phyloP scores from a whole-genome alignment of 1,140 invertebrate species.

The Teleogryllus occipitalis region DNA sequence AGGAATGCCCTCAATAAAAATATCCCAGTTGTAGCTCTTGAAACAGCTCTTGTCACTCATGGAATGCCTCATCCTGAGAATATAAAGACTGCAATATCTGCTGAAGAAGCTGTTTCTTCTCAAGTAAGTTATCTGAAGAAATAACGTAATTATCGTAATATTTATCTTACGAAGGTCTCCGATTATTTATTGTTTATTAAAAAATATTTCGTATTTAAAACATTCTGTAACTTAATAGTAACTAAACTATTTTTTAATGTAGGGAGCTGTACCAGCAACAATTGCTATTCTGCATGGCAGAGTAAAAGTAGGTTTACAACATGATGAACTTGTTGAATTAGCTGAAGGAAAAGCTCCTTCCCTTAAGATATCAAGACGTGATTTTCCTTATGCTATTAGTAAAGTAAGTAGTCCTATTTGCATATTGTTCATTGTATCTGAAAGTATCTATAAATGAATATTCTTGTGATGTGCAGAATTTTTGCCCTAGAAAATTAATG shows the following conservation, averaged over 20 bases:
- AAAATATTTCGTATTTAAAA: not conserved
- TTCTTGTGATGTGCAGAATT: not conserved
- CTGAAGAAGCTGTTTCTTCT: constrained; percentile 68
- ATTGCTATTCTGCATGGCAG: constrained; percentile 80
- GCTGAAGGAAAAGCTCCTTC: constrained; percentile 41
- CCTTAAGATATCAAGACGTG: constrained; percentile 77
- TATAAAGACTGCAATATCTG: constrained; percentile 69
- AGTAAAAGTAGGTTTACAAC: constrained; percentile 69
- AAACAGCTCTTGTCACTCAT: constrained; percentile 97
- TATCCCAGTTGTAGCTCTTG: constrained; percentile 80
- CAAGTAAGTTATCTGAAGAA: constrained; percentile 42
- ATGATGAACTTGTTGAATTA: constrained; percentile 53
- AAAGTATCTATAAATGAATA: too few relatives aligned
- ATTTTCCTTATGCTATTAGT: constrained; percentile 71
- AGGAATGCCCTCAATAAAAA: constrained; percentile 43
- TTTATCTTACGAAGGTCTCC: not conserved
- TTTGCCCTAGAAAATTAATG: constrained; percentile 51
- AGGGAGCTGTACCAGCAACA: constrained; percentile 90
- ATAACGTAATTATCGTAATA: not conserved
- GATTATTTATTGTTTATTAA: not conserved
- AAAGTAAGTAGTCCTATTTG: constrained; percentile 35
- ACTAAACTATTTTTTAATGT: constrained; percentile 6
- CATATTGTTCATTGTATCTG: not conserved
- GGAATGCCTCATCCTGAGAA: constrained; percentile 95
- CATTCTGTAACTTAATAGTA: not conserved